These are phyloP conservation scores for Pinna nobilis DNA, from an alignment of 1,140 invertebrate genomes.

Conservation along the genomic window DNA sequence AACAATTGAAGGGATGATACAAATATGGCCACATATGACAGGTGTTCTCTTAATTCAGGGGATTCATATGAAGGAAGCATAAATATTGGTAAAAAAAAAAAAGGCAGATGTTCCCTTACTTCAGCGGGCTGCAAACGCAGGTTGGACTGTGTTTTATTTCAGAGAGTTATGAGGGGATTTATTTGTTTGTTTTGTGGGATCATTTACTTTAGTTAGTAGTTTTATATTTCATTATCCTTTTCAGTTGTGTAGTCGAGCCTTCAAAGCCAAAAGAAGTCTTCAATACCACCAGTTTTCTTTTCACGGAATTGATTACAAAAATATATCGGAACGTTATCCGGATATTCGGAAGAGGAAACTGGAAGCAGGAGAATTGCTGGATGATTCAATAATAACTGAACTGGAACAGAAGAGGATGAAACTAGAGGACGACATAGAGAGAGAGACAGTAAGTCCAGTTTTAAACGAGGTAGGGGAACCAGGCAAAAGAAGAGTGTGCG, in stretches of 20 bases:
- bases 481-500: conserved; percentile 42
- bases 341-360: conserved; percentile 35
- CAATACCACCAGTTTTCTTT: conserved; percentile 62
- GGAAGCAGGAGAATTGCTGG: conserved; percentile 16
- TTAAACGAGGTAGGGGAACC: neutral
- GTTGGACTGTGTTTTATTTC: neutral
- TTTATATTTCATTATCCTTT: conserved; percentile 32
- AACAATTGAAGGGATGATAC: too few relatives aligned
- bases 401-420: conserved; percentile 17
- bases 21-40: too few relatives aligned
- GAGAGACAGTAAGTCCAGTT: neutral
- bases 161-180: neutral
- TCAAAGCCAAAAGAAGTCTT: conserved; percentile 68
- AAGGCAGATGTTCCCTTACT: too few relatives aligned
- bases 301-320: conserved; percentile 55
- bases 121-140: neutral
- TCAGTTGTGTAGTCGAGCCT: conserved; percentile 63
- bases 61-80: too few relatives aligned
- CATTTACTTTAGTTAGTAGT: too few relatives aligned
- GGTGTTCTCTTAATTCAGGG: too few relatives aligned
- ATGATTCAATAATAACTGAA: neutral
- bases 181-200: neutral
- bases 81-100: too few relatives aligned
- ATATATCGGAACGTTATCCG: conserved; percentile 37
- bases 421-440: neutral